A percentile compares a stretch with the other conserved stretches of the same genome.
Evolutionary conservation across 2,113 vertebrate genomes (phyloP).

Genomic region (Ia io): DNA sequence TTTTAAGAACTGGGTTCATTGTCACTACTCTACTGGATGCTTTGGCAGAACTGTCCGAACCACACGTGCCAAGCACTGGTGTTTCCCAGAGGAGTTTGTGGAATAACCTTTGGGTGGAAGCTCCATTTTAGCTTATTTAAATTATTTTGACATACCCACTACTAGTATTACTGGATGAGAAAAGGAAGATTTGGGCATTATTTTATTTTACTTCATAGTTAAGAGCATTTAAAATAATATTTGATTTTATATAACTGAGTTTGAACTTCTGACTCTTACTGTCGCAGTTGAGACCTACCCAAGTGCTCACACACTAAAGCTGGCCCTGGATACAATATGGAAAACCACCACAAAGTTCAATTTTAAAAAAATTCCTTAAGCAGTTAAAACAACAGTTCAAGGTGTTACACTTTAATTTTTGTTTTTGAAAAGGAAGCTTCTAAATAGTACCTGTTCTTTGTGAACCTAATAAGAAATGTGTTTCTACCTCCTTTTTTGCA

Average conservation of each 20-base stretch:
- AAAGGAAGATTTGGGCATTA: not conserved
- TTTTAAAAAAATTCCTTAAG: not conserved
- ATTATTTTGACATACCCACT: conserved; percentile 4
- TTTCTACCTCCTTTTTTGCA: not conserved
- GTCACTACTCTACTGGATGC: not conserved
- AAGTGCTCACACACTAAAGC: not conserved
- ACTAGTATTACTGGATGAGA: not conserved
- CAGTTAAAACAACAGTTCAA: not conserved
- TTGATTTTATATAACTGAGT: not conserved
- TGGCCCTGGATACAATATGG: not conserved
- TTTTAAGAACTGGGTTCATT: not conserved
- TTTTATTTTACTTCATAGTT: not conserved
- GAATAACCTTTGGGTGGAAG: conserved; percentile 17
- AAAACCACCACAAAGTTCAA: not conserved
- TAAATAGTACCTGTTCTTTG: not conserved
- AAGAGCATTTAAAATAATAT: not conserved
- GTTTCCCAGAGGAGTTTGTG: not conserved
- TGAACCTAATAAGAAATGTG: not conserved
- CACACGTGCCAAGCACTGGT: not conserved
- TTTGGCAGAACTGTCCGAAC: not conserved
- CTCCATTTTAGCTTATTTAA: not conserved
- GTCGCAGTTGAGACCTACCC: not conserved
- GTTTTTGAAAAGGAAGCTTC: not conserved
- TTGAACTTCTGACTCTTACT: not conserved
- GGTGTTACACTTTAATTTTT: not conserved